Percentiles rank a stretch among this genome's conserved stretches.
Evolutionary conservation across 2,113 vertebrate species (phyloP).

Genomic region (Eira barbara): DNA sequence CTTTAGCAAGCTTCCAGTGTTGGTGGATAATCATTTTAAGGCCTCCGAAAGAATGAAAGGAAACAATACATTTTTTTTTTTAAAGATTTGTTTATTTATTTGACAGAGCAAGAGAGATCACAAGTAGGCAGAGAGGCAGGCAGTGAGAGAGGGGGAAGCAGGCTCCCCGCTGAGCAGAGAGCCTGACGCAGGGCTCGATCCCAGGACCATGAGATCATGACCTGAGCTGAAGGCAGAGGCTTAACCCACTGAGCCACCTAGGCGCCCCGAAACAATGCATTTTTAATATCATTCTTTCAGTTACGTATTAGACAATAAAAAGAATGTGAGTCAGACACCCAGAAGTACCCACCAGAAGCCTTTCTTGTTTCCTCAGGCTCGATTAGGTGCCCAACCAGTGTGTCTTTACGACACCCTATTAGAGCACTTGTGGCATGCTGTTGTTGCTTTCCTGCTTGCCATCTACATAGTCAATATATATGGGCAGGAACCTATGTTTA

Average conservation of each 20-base stretch:
- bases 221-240: no score
- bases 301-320: slow-evolving; percentile 23
- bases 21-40: slow-evolving; percentile 14
- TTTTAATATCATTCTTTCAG: slow-evolving; percentile 4
- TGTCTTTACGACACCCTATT: not conserved
- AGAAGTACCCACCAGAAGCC: not conserved
- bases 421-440: not conserved
- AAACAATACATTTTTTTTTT: slow-evolving; percentile 27
- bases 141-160: no score
- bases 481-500: not conserved
- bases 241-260: no score
- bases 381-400: not conserved
- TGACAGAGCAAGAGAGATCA: no score
- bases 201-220: no score
- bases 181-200: no score
- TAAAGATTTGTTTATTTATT: no score
- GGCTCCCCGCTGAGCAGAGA: no score
- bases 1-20: not conserved
- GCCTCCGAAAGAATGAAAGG: not conserved
- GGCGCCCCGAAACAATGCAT: not conserved
- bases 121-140: no score
- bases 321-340: not conserved
- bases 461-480: not conserved
- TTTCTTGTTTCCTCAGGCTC: not conserved
- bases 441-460: not conserved